A percentile compares a stretch with the other conserved stretches of the same genome.
Evolutionary conservation across 1,140 invertebrate genomes (phyloP).

Genomic region (Acromyrmex charruanus): DNA sequence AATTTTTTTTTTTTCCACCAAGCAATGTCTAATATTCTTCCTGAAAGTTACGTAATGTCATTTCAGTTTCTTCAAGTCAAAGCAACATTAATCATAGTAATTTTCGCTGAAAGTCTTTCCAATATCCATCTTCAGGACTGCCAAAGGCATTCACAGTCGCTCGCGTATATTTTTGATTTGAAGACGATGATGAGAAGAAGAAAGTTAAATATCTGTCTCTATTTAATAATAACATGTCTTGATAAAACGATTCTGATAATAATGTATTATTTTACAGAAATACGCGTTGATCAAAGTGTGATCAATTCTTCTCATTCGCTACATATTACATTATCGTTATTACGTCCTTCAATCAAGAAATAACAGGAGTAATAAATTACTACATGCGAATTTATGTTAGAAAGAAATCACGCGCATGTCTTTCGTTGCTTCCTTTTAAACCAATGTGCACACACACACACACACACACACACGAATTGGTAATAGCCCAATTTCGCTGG

Average conservation of each 20-base stretch:
- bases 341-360: not conserved
- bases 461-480: not conserved
- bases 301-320: not conserved
- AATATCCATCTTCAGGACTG: slow-evolving; percentile 28
- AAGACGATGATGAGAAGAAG: slow-evolving; percentile 7
- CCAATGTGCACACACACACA: not conserved
- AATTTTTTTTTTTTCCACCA: not conserved
- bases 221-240: slow-evolving; percentile 22
- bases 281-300: not conserved
- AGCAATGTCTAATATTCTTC: slow-evolving; percentile 27
- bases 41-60: slow-evolving; percentile 38
- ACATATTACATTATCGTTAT: not conserved
- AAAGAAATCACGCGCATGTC: slow-evolving; percentile 7
- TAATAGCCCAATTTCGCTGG: slow-evolving; percentile 37
- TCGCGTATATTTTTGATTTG: not conserved
- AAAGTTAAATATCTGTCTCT: not conserved
- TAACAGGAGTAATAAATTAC: not conserved
- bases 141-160: not conserved
- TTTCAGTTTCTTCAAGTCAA: slow-evolving; percentile 29
- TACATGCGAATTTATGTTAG: not conserved
- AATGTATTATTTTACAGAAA: slow-evolving; percentile 9
- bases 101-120: slow-evolving; percentile 24
- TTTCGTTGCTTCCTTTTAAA: slow-evolving; percentile 18
- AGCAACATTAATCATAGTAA: slow-evolving; percentile 45
- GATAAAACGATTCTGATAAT: slow-evolving; percentile 10